Evolutionary conservation across 2,888 invertebrate species (phyloP).

Genomic region (Tribolium freemani): DNA sequence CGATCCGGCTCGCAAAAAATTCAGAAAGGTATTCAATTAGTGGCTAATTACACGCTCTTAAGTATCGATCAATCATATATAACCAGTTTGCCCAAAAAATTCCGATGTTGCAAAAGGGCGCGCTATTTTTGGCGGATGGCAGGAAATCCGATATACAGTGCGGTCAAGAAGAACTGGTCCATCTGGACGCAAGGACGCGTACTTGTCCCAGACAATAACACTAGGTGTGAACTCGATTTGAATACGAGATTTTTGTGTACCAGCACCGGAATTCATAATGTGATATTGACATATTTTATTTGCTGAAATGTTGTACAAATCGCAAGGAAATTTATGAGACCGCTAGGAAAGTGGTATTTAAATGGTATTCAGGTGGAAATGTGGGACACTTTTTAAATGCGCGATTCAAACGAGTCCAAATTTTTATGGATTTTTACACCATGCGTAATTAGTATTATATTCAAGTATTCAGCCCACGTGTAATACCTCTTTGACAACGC

Average conservation of each 20-base stretch:
- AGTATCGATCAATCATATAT: constrained; percentile 10
- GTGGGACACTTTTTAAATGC: constrained; percentile 26
- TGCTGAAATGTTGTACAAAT: neutral
- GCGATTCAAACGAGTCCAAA: neutral
- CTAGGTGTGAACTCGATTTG: constrained; percentile 47
- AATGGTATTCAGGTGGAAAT: constrained; percentile 1
- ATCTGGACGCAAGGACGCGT: constrained; percentile 54
- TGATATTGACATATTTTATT: constrained; percentile 43
- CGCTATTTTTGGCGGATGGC: constrained; percentile 12
- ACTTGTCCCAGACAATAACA: constrained; percentile 50
- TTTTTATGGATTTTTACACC: too few relatives aligned
- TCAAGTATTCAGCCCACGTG: too few relatives aligned
- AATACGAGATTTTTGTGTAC: constrained; percentile 30
- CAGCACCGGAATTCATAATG: constrained; percentile 22
- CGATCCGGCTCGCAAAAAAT: constrained; percentile 30
- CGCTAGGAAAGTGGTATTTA: neutral
- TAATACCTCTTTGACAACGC: too few relatives aligned
- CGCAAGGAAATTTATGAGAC: constrained; percentile 8
- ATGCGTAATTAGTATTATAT: too few relatives aligned
- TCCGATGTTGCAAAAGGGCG: constrained; percentile 7
- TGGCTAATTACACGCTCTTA: constrained; percentile 12
- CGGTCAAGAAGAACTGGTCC: constrained; percentile 50
- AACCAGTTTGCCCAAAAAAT: constrained; percentile 13
- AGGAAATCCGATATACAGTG: constrained; percentile 32
- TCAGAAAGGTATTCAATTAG: constrained; percentile 17